Evolutionary conservation across 2,797 vertebrate genomes (phyloP).

Genomic region (Nothura maculosa): DNA sequence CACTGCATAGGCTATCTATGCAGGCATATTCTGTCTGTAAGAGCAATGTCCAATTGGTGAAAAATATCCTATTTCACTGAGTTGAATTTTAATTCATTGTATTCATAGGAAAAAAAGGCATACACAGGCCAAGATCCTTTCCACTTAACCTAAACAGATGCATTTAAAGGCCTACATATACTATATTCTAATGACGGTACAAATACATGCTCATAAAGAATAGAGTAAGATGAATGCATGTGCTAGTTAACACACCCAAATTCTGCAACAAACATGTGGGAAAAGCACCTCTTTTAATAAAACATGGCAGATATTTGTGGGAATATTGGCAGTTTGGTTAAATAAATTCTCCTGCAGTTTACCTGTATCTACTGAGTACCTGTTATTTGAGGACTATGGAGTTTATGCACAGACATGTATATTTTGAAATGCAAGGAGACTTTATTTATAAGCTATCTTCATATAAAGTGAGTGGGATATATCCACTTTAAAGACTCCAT

Average conservation of each 20-base stretch:
- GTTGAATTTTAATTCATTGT: background rate
- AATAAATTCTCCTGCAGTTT: background rate
- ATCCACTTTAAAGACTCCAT: background rate
- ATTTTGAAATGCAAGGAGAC: background rate
- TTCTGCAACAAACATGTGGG: background rate
- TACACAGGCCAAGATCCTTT: background rate
- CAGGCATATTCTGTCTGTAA: background rate
- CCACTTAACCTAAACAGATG: background rate
- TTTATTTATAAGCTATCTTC: background rate
- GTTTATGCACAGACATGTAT: background rate
- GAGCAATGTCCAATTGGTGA: background rate
- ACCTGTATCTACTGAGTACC: background rate
- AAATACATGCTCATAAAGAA: background rate
- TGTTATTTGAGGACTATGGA: background rate
- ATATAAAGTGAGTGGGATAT: rapidly evolving
- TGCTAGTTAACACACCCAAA: background rate
- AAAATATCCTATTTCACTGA: background rate
- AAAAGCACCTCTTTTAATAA: rapidly evolving
- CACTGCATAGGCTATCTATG: background rate
- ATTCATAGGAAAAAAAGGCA: background rate
- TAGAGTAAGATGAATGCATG: background rate
- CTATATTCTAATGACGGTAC: background rate
- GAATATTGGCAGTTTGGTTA: background rate
- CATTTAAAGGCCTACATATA: background rate
- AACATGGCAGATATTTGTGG: background rate